Conservation (phyloP, 1,140 invertebrate genomes). For the Branchinecta lynchi region DNA sequence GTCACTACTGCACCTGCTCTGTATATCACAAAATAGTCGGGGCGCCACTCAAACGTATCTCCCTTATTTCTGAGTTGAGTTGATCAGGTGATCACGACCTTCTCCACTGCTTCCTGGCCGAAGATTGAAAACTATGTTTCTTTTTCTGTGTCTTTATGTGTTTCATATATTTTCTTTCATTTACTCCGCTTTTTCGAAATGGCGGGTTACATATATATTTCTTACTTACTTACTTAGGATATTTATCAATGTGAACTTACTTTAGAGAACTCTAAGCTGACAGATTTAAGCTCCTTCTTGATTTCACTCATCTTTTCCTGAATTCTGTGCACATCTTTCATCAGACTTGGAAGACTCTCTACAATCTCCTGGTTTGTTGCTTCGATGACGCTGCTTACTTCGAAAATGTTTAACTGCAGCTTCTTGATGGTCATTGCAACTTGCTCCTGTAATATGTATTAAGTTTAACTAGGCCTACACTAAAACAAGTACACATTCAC, state of each 20-base stretch:
- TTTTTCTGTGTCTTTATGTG: no score
- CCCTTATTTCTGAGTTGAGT: no score
- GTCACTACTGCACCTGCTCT: neutral
- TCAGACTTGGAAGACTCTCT: neutral
- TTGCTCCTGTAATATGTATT: neutral
- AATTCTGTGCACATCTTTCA: neutral
- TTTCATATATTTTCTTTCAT: no score
- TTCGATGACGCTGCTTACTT: neutral
- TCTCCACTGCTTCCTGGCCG: no score
- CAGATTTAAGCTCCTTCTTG: neutral
- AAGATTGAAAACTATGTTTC: no score
- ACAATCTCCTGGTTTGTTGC: neutral
- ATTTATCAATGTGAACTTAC: neutral
- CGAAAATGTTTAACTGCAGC: neutral
- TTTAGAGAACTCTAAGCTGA: neutral
- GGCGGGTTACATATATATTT: no score
- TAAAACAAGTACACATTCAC: no score
- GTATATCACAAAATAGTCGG: neutral
- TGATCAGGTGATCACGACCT: no score
- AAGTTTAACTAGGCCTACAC: neutral
- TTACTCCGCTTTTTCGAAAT: no score
- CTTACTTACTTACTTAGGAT: no score
- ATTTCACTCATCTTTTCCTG: neutral
- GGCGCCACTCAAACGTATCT: neutral
- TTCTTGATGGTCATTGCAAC: neutral